These are phyloP conservation scores for Stenodema calcarata DNA, from an alignment of 2,888 invertebrate genomes.

Conservation along the genomic window DNA sequence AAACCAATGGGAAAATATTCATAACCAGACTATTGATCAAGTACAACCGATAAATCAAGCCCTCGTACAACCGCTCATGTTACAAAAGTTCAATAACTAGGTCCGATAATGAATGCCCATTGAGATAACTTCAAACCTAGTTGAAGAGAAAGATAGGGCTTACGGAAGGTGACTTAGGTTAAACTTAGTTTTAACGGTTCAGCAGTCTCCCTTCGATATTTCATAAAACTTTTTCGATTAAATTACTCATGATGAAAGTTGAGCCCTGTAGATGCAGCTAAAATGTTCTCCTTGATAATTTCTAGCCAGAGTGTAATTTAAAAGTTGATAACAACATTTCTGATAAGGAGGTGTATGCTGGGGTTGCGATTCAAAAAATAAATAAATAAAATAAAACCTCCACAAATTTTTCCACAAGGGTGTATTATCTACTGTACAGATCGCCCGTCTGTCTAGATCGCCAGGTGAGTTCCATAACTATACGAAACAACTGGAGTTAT, in stretches of 20 bases:
- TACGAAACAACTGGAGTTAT: no score
- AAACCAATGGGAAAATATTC: no score
- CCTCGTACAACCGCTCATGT: background rate
- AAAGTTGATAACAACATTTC: background rate
- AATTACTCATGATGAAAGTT: slow-evolving; percentile 26
- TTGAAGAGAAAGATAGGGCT: background rate
- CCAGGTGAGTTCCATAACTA: no score
- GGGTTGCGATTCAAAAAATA: background rate
- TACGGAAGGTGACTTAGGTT: background rate
- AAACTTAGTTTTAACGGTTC: slow-evolving; percentile 7
- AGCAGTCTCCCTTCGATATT: slow-evolving; percentile 4
- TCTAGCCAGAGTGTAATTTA: background rate
- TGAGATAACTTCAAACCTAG: background rate
- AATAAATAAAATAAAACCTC: no score
- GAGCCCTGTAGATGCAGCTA: slow-evolving; percentile 5
- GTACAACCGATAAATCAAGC: no score
- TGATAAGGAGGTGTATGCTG: background rate
- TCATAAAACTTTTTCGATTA: slow-evolving; percentile 36
- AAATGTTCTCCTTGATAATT: background rate
- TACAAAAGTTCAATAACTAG: background rate
- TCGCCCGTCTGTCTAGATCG: no score
- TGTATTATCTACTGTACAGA: no score
- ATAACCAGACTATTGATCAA: no score
- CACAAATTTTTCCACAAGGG: no score
- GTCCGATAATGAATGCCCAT: background rate